Base-by-base conservation (phyloP, 2,113 vertebrate species). In the Trogon surrucura region DNA sequence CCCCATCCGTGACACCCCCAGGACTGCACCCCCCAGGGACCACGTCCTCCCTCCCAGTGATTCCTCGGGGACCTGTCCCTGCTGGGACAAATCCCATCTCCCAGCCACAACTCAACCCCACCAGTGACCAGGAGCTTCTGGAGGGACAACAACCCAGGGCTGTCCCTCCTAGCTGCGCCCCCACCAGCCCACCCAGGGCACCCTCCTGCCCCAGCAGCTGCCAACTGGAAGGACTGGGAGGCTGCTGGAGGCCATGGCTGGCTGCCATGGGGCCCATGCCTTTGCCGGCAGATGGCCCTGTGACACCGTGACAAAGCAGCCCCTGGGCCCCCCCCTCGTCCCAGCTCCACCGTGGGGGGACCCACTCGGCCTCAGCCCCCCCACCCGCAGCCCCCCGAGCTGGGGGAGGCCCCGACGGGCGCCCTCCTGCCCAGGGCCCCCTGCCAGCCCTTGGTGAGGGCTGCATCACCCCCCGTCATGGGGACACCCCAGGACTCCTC, bases 281-380 rank as follows among this genome's bases (percentile, higher is more conserved):
- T 73, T 21, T 58, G 94, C 94, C 96, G 58, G 94, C 96, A 95
- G 96, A 11, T 93, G 96, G 95, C 96, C 87, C 95, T 83, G 86
- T 66, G 86, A 66, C 75, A 91, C 97, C 83, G 75, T 11, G 6
- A 85, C 85, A 61, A 1, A 29, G 44, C 71, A 3, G 82, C 84
- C 57, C 6, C 9, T 3, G 11, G 10, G 6, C 16, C 44, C 30
- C 56, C 56, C 17, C 25, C 30, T 6, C 12, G 10, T 4, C 17
- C 47, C 94, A 10, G 19, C 8, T 10, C 53, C n/a, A 1, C 27
- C 10, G 4, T 1, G 23, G 36, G 73, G 70, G 30, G 51, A 13
- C 47, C 25, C 53, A 0, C 36, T 6, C 2, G 0, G 6, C 20
- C 36, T 25, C 32, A 5, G 29, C 6, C 7, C 30, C 25, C 45